Conservation (phyloP, 2,888 invertebrate genomes). For the Cyaniris semiargus region DNA sequence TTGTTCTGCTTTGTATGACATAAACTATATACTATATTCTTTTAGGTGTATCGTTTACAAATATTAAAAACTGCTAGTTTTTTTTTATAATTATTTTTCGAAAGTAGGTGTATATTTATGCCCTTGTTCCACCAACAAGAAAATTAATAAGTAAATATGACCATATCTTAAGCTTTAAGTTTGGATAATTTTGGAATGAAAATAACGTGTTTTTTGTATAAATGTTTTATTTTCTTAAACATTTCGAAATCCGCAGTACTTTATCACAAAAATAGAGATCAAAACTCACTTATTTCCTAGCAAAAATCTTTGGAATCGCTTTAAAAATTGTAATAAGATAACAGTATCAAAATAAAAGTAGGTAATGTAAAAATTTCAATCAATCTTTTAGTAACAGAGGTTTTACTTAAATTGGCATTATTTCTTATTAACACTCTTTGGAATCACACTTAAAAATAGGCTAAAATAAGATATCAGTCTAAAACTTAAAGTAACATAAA, state of each 20-base stretch:
- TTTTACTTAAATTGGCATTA: slow-evolving; percentile 23
- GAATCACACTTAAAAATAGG: slow-evolving; percentile 25
- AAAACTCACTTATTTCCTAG: no score
- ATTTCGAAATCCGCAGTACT: no score
- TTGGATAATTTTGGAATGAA: slow-evolving; percentile 24
- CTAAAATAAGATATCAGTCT: slow-evolving; percentile 23
- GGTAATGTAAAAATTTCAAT: slow-evolving; percentile 25
- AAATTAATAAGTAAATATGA: slow-evolving; percentile 13
- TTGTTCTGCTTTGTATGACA: slow-evolving; percentile 29
- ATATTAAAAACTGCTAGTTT: slow-evolving; percentile 10
- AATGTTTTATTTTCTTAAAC: slow-evolving; percentile 28
- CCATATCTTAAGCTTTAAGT: slow-evolving; percentile 22
- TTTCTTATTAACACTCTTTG: slow-evolving; percentile 14
- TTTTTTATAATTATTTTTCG: slow-evolving; percentile 25
- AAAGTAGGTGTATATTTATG: slow-evolving; percentile 21
- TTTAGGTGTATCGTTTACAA: slow-evolving; percentile 19
- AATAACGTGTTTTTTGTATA: slow-evolving; percentile 27
- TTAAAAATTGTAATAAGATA: no score
- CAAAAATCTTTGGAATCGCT: no score
- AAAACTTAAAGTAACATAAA: slow-evolving; percentile 24
- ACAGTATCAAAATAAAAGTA: slow-evolving; percentile 17
- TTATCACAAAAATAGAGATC: no score
- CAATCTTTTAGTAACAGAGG: slow-evolving; percentile 9
- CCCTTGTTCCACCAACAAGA: slow-evolving; percentile 27
- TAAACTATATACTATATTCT: slow-evolving; percentile 30